These are phyloP conservation scores for Trichomalopsis sarcophagae DNA, from an alignment of 1,140 invertebrate species.

Conservation along the genomic window DNA sequence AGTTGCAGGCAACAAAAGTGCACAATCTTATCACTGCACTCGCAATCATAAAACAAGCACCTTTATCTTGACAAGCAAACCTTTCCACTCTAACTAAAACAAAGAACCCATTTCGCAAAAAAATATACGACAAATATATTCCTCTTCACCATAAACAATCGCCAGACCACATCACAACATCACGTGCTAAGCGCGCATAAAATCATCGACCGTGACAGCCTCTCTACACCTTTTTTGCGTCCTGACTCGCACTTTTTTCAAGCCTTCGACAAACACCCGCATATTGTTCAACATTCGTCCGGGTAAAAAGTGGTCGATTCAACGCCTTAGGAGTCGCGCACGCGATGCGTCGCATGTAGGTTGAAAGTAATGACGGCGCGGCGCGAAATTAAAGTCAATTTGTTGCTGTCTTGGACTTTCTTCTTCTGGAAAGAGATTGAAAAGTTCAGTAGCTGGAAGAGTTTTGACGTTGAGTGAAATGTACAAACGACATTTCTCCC, in stretches of 20 bases:
- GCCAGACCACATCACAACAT: background rate
- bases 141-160: background rate
- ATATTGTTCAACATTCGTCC: background rate
- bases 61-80: background rate
- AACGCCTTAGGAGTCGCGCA: background rate
- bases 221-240: background rate
- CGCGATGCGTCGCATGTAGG: background rate
- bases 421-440: background rate
- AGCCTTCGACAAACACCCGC: background rate
- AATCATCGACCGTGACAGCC: background rate
- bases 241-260: background rate
- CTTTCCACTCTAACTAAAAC: background rate
- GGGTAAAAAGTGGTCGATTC: background rate
- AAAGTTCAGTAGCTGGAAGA: background rate
- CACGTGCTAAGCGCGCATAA: background rate
- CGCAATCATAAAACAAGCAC: too few relatives aligned
- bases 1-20: too few relatives aligned
- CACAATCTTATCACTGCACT: too few relatives aligned
- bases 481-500: background rate
- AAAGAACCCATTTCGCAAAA: background rate
- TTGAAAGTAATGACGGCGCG: background rate
- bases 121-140: background rate
- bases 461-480: background rate
- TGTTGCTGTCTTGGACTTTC: slow-evolving; percentile 7
- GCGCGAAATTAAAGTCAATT: slow-evolving; percentile 30